Evolutionary conservation across 2,888 invertebrate species (phyloP).

Genomic region (Zhuqinia jingwanae): DNA sequence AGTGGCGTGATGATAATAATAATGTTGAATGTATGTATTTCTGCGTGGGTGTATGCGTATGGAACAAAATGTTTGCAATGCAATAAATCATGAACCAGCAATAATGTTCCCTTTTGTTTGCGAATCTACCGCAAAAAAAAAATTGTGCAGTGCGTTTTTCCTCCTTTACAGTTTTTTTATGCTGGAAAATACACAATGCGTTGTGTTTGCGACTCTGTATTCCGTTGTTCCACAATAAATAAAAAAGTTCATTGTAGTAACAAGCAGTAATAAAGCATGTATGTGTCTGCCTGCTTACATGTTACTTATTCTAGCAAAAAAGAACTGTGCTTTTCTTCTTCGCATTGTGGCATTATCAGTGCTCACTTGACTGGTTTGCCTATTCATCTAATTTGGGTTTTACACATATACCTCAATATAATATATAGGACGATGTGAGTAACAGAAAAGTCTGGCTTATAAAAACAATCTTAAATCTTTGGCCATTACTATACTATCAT

Average conservation of each 20-base stretch:
- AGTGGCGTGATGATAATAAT: conserved; percentile 11
- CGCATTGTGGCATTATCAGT: neutral
- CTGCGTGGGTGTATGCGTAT: conserved; percentile 27
- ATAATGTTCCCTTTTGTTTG: conserved; percentile 60
- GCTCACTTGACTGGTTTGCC: conserved; percentile 18
- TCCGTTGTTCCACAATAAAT: neutral
- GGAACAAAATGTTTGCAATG: conserved; percentile 52
- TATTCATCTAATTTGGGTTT: conserved; percentile 27
- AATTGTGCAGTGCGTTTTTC: conserved; percentile 56
- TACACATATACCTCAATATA: too few relatives aligned
- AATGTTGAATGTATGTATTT: conserved; percentile 20
- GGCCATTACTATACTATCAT: neutral
- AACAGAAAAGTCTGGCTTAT: conserved; percentile 7
- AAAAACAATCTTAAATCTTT: neutral
- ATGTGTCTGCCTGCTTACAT: neutral
- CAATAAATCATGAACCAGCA: conserved; percentile 63
- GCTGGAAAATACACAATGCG: conserved; percentile 11
- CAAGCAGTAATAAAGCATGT: conserved; percentile 15
- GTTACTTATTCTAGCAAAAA: neutral
- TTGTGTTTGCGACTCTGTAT: neutral
- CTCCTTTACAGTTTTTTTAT: conserved; percentile 23
- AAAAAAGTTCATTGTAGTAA: neutral
- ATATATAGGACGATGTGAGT: neutral
- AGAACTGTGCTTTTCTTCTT: conserved; percentile 12
- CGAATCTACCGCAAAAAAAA: conserved; percentile 61